Base-by-base conservation (phyloP, 2,797 vertebrate species). In the Premnoplex brunnescens region DNA sequence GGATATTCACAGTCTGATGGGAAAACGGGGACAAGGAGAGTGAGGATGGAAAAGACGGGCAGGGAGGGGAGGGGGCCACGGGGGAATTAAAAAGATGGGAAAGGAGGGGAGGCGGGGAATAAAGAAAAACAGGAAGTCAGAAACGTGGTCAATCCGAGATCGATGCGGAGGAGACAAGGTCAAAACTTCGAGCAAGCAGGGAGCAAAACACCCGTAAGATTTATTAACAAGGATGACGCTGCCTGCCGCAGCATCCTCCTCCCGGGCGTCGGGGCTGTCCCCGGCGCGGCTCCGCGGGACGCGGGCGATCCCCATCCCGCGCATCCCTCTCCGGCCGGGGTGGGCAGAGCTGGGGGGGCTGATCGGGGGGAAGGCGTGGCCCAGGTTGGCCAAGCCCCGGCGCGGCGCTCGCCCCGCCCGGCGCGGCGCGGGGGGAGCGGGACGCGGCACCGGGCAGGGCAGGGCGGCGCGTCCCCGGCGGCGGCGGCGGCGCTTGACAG, bases 341-440 rank as follows among this genome's bases (percentile, higher is more conserved):
- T 27, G 48, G 48, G 48, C 48, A 26, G 48, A 8, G 48, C 48
- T 9, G 48, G 48, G 48, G 48, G 48, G 23, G 48, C 48, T 10
- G 48, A 14, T 14, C 48, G 23, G 12, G 6, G 2, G 10, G 16
- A 12, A 37, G 90, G 90, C 64, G 67, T 4, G 66, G 30, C 2
- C 20, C 12, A 7, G 20, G 7, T 7, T 1, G 27, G 12, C 8
- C 3, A 8, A 19, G 69, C 48, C 49, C 80, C 95, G 89, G 96
- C 96, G 94, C 41, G 46, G 46, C 46, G 46, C 46, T 46, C 21
- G 46, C 96, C 87, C 95, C 95, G 95, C 96, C 91, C 39, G 39
- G 39, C 37, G 15, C 28, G 51, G 51, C 54, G 54, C 54, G 32
- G 54, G 58, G 91, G 81, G 88, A 78, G 68, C n/a, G 89, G 95